Conservation (phyloP, 1,140 invertebrate genomes). For the Stratiolaelaps scimitus region DNA sequence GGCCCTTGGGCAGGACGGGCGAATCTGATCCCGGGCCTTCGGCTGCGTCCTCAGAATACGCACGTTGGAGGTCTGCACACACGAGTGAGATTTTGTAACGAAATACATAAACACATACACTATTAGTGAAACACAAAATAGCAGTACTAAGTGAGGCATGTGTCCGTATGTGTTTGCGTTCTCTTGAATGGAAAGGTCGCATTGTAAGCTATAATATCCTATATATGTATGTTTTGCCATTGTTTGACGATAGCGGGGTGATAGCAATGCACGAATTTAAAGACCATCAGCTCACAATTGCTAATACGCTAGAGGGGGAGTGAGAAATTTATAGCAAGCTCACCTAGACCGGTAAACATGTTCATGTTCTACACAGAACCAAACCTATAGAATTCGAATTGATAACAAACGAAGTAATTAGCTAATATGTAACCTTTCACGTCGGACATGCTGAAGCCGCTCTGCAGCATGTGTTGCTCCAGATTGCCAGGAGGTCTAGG, state of each 20-base stretch:
- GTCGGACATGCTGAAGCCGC: conserved; percentile 82
- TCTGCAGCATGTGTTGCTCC: conserved; percentile 73
- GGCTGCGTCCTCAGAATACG: conserved; percentile 64
- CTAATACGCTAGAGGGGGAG: too few species aligned
- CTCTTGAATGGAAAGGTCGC: too few species aligned
- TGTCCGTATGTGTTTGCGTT: too few species aligned
- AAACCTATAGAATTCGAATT: conserved; percentile 31
- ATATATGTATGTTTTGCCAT: too few species aligned
- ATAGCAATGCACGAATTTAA: too few species aligned
- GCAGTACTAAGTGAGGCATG: not conserved
- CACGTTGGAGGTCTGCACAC: conserved; percentile 56
- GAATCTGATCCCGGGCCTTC: conserved; percentile 48
- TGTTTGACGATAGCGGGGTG: too few species aligned
- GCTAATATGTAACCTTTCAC: conserved; percentile 57
- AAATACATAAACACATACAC: conserved; percentile 13
- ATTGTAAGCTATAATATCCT: too few species aligned
- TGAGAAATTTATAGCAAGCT: too few species aligned
- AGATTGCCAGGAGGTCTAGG: conserved; percentile 54
- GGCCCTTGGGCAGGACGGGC: conserved; percentile 38
- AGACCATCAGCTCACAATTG: too few species aligned
- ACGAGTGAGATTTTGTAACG: not conserved
- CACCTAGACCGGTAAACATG: too few species aligned
- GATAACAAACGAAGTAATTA: not conserved
- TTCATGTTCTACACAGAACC: conserved; percentile 31
- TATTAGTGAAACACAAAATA: conserved; percentile 34